Percentiles rank a stretch among this genome's conserved stretches.
Conservation (phyloP, 2,888 invertebrate genomes). For the Ophioninae sp. region DNA sequence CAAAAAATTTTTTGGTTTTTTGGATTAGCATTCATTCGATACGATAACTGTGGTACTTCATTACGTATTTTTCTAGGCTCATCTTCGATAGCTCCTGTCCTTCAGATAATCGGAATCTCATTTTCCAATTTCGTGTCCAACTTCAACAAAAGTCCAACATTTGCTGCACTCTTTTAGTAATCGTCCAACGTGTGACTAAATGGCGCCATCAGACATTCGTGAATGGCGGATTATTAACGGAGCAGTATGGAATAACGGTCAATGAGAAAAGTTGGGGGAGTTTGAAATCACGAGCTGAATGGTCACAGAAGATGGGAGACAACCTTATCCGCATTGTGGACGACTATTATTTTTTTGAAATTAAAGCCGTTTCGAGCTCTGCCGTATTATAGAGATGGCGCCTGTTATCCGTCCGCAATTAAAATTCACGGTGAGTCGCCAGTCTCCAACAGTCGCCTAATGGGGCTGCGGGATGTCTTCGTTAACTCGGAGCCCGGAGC, state of each 20-base stretch:
- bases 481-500: slow-evolving; percentile 57
- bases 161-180: background rate
- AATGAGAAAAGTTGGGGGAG: slow-evolving; percentile 27
- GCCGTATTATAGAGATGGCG: slow-evolving; percentile 51
- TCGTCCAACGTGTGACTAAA: background rate
- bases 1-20: no score
- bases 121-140: background rate
- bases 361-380: slow-evolving; percentile 57
- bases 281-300: slow-evolving; percentile 27
- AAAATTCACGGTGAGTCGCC: slow-evolving; percentile 53
- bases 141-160: background rate
- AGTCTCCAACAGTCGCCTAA: slow-evolving; percentile 55
- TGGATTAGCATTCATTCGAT: no score
- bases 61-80: no score
- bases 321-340: slow-evolving; percentile 30
- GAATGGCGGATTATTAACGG: slow-evolving; percentile 46
- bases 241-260: slow-evolving; percentile 14
- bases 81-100: no score
- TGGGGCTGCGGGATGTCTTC: slow-evolving; percentile 62
- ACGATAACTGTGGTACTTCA: no score
- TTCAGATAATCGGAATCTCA: no score
- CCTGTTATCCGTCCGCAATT: slow-evolving; percentile 63
- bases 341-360: slow-evolving; percentile 59
- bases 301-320: slow-evolving; percentile 20
- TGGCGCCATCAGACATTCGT: slow-evolving; percentile 25